A percentile compares a stretch with the other conserved stretches of the same genome.
phyloP scores from a whole-genome alignment of 2,113 vertebrate genomes.

The Gila orcuttii region DNA sequence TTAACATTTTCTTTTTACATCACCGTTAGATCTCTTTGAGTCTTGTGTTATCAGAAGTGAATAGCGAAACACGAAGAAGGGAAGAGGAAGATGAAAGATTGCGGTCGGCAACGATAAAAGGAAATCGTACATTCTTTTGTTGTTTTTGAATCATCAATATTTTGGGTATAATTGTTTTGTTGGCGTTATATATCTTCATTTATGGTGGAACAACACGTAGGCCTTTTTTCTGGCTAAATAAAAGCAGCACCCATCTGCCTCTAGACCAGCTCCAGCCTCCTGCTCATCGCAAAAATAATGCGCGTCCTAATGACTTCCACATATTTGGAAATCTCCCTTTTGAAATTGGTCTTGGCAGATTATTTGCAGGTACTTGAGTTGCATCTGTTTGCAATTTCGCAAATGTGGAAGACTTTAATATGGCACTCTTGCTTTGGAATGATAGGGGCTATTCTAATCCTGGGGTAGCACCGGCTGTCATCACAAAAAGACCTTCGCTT shows the following conservation, averaged over 20 bases:
- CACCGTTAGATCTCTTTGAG: conserved; percentile 70
- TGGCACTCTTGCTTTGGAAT: conserved; percentile 80
- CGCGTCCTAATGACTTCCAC: conserved; percentile 99
- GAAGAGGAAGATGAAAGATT: conserved; percentile 75
- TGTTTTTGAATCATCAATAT: conserved; percentile 96
- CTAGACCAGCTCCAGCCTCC: conserved; percentile 97
- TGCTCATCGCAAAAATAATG: conserved; percentile 99
- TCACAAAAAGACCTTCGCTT: conserved; percentile 56
- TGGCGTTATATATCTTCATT: conserved; percentile 95
- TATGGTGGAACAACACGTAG: conserved; percentile 87
- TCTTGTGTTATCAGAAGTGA: conserved; percentile 68
- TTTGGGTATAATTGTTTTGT: conserved; percentile 95
- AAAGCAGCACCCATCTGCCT: conserved; percentile 99
- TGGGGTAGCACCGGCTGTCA: conserved; percentile 92
- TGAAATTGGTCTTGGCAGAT: conserved; percentile 99
- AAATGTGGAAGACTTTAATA: conserved; percentile 99
- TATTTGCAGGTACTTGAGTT: conserved; percentile 99
- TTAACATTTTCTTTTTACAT: conserved; percentile 76
- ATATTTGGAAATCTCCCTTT: conserved; percentile 99
- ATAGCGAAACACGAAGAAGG: conserved; percentile 50
- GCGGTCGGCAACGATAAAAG: conserved; percentile 81
- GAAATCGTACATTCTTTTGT: conserved; percentile 93
- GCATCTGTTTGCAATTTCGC: conserved; percentile 99
- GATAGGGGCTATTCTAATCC: conserved; percentile 96
- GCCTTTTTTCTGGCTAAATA: conserved; percentile 87